Percentiles rank a stretch among this genome's conserved stretches.
phyloP scores from a whole-genome alignment of 37 sponge, comb jelly and placozoan species.

The Theonella swinhoei region DNA sequence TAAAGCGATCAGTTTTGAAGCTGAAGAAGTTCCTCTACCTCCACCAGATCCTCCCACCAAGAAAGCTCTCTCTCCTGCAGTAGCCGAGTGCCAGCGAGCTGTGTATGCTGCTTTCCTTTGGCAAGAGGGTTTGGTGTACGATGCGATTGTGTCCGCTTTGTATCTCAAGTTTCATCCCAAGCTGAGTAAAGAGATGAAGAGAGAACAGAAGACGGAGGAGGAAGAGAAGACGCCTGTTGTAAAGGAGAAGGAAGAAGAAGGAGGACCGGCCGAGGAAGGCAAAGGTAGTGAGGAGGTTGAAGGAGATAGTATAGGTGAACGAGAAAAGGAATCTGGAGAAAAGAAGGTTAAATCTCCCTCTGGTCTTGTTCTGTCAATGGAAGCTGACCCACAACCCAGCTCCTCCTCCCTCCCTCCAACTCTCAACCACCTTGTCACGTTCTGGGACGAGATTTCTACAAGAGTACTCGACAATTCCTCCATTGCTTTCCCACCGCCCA shows the following conservation, averaged over 20 bases:
- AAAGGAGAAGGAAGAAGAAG: constrained; percentile 14
- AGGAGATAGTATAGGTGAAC: not conserved
- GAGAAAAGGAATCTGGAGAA: not conserved
- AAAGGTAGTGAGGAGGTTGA: constrained; percentile 7
- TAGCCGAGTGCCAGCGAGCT: constrained; percentile 90
- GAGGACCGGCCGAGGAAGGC: constrained; percentile 28
- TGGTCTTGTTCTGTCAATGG: not conserved
- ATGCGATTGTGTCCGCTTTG: constrained; percentile 91
- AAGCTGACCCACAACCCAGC: not conserved
- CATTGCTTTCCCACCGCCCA: constrained; percentile 45
- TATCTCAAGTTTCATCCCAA: constrained; percentile 91
- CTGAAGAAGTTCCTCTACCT: not conserved
- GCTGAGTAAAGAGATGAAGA: constrained; percentile 59
- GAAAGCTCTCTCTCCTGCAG: constrained; percentile 87
- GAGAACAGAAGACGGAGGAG: not conserved
- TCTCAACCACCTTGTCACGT: constrained; percentile 72
- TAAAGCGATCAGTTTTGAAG: constrained; percentile 17
- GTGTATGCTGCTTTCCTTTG: constrained; percentile 95
- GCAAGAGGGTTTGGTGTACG: constrained; percentile 92
- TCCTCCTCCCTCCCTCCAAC: constrained; percentile 65
- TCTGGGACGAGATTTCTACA: constrained; percentile 83
- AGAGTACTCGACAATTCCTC: constrained; percentile 56
- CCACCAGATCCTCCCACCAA: not conserved
- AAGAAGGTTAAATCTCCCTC: constrained; percentile 4
- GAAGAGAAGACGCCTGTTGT: not conserved